These are phyloP conservation scores for Drosophila equinoxialis DNA, from an alignment of 1,140 invertebrate species.

Conservation along the genomic window DNA sequence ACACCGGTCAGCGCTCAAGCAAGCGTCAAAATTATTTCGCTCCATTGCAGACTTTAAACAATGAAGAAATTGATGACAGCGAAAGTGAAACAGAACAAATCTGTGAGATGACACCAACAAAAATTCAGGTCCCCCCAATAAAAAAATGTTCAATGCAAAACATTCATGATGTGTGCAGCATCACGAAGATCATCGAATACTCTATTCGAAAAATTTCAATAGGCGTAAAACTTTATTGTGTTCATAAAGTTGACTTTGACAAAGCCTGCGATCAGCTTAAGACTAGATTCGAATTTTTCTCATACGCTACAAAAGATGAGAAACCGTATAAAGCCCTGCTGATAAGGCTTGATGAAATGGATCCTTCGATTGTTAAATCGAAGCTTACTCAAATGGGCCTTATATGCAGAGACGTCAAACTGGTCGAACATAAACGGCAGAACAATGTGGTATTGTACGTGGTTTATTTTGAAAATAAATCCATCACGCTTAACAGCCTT, in stretches of 20 bases:
- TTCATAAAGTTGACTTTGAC: slow-evolving; percentile 9
- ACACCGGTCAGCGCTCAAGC: too few relatives aligned
- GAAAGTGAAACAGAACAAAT: too few relatives aligned
- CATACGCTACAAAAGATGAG: slow-evolving; percentile 7
- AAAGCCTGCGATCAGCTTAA: slow-evolving; percentile 2
- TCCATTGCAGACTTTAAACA: too few relatives aligned
- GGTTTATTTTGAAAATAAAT: slow-evolving; percentile 22
- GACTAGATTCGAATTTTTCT: slow-evolving; percentile 13
- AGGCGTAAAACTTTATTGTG: slow-evolving; percentile 3
- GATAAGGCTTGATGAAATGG: slow-evolving; percentile 3
- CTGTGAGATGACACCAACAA: too few relatives aligned
- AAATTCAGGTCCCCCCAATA: too few relatives aligned
- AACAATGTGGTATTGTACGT: slow-evolving; percentile 16
- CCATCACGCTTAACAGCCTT: slow-evolving; percentile 8
- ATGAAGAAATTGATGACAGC: too few relatives aligned
- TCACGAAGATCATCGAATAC: too few relatives aligned
- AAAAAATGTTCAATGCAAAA: too few relatives aligned
- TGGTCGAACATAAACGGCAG: slow-evolving; percentile 14
- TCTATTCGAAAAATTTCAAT: too few relatives aligned
- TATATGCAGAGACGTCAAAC: slow-evolving; percentile 13
- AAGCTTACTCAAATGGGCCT: slow-evolving; percentile 12
- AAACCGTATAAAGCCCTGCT: not conserved
- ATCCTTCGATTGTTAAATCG: slow-evolving; percentile 5
- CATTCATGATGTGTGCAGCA: too few relatives aligned
- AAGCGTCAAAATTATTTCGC: too few relatives aligned